Base-by-base conservation (phyloP, 2,113 vertebrate genomes). In the Hippocampus zosterae region DNA sequence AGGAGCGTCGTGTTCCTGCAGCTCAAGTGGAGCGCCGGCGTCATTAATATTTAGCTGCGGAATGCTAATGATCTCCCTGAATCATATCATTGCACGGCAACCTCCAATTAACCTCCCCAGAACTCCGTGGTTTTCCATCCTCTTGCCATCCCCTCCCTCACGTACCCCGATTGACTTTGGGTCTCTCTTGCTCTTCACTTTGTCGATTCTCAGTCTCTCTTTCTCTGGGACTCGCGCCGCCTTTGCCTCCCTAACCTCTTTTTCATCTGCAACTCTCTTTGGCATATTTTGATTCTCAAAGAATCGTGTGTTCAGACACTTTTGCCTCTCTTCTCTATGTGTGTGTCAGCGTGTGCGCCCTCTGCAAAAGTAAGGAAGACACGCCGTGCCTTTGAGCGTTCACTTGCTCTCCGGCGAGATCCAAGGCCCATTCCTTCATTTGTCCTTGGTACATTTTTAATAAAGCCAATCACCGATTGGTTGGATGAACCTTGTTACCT, bases 401-500 rank as follows among this genome's bases (percentile, higher is more conserved):
- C 82, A 85, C 65, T 50, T 33, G 12, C 50, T 80, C 76, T 80
- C 79, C 59, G 2, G 42, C 76, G 86, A 83, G 79, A 79, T 79
- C 68, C 66, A 53, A 61, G 67, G 67, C 42, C 76, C 55, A 52
- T 84, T 88, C 86, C 83, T 88, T 76, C 65, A 62, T 73, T 84
- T 84, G 86, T 87, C 89, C 88, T 90, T 88, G 84, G 76, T 88
- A 79, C 80, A 90, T 90, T 84, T 90, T 90, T 89, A 89, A 90
- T 90, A 89, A 87, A 86, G 75, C 81, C 86, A 89, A 89, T 86
- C 84, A 44, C 59, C 81, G 85, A 77, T 81, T 81, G 84, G 68
- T 77, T 81, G 83, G 27, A 85, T 76, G 84, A 88, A 87, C 83
- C 79, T 75, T 41, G 76, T 87, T 81, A 85, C 84, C 82, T 74